Evolutionary conservation across 2,888 invertebrate species (phyloP).

Genomic region (Patella ulyssiponensis): DNA sequence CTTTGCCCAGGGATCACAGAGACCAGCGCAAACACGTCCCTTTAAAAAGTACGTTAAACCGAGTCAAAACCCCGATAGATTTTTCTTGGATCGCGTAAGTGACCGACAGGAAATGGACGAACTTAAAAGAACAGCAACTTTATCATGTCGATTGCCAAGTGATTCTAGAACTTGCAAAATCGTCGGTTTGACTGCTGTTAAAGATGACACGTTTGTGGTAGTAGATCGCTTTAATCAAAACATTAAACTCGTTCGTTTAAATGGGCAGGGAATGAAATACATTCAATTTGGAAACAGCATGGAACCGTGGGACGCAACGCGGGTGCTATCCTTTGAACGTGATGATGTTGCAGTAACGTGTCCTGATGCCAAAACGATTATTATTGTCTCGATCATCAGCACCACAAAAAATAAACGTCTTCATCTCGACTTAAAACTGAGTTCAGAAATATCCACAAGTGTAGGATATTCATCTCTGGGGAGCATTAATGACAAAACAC

Average conservation of each 20-base stretch:
- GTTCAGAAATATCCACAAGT: neutral
- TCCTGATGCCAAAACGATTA: neutral
- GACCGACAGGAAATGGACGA: no score
- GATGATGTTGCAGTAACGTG: slow-evolving; percentile 13
- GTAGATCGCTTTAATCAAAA: slow-evolving; percentile 30
- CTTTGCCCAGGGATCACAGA: no score
- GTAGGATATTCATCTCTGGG: slow-evolving; percentile 11
- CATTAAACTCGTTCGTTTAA: slow-evolving; percentile 28
- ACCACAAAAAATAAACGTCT: neutral
- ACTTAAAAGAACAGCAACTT: neutral
- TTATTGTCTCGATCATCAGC: neutral
- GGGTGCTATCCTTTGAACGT: neutral
- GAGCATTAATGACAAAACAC: neutral
- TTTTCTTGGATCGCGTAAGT: no score
- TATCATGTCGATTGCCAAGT: neutral
- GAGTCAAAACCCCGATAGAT: no score
- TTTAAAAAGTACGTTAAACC: no score
- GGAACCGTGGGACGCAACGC: slow-evolving; percentile 20
- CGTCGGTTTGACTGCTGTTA: slow-evolving; percentile 25
- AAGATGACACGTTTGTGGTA: slow-evolving; percentile 25
- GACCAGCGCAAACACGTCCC: no score
- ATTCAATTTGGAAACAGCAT: neutral
- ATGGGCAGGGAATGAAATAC: slow-evolving; percentile 8
- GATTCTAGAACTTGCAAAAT: slow-evolving; percentile 2
- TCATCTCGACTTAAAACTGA: neutral